Evolutionary conservation across 2,888 invertebrate genomes (phyloP).

Genomic region (Rapana venosa): DNA sequence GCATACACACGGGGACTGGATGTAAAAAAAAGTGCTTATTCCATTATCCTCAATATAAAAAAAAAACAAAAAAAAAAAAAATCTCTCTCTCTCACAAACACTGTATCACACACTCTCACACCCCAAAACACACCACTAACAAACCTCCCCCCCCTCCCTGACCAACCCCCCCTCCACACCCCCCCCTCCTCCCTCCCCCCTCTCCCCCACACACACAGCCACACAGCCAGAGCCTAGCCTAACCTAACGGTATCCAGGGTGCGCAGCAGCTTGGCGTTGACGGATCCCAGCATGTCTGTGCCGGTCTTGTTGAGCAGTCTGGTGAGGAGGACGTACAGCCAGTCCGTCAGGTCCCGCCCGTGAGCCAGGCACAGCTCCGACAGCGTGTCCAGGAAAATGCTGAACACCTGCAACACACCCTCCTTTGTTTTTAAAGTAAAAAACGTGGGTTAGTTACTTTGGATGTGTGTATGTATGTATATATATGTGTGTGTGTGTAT

Average conservation of each 20-base stretch:
- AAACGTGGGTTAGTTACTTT: no score
- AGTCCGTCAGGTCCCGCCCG: constrained; percentile 91
- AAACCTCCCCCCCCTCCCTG: background rate
- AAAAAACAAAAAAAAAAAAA: no score
- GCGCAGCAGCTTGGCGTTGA: constrained; percentile 88
- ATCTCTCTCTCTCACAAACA: background rate
- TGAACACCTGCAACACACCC: constrained; percentile 84
- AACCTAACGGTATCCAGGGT: constrained; percentile 77
- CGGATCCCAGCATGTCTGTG: constrained; percentile 93
- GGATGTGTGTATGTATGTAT: no score
- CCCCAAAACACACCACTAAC: background rate
- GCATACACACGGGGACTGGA: no score
- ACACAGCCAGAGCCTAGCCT: background rate
- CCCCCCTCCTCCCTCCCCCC: background rate
- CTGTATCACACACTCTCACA: background rate
- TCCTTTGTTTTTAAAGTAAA: background rate
- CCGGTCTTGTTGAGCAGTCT: constrained; percentile 93
- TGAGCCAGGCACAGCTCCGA: constrained; percentile 92
- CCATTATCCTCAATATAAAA: no score
- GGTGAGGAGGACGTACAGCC: constrained; percentile 94
- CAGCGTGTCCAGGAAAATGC: constrained; percentile 93
- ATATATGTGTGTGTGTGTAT: no score
- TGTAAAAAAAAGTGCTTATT: no score
- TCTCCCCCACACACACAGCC: background rate
- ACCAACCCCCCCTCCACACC: background rate